Base-by-base conservation (phyloP, 2,113 vertebrate species). In the Mixornis gularis region DNA sequence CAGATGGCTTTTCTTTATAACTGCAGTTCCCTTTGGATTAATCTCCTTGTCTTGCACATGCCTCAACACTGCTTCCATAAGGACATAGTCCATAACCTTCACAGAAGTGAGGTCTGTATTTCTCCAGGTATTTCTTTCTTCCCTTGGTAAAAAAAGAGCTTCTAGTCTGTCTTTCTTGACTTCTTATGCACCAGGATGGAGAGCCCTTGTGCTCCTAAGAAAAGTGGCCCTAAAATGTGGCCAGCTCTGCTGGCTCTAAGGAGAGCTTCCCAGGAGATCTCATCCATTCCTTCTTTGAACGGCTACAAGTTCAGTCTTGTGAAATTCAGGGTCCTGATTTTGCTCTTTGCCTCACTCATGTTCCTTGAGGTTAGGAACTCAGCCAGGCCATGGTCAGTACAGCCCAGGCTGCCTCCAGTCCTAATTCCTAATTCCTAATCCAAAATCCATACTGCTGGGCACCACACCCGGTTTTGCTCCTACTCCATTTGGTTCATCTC, bases 291-390 rank as follows among this genome's bases (percentile, higher is more conserved):
- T 51, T 65, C 30, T 58, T 43, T 43, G 27, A 38, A 63, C 12
- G 55, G 11, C 12, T 7, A 36, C 14, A 58, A 11, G 18, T 32
- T 58, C 22, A 13, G 12, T 32, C 18, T 51, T 38, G 6, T 17
- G 7, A n/a, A 44, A 32, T 29, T 44, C 32, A 52, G 6, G 6
- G 17, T 64, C 30, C 65, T 43, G 51, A 16, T 10, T 49, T 49
- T 36, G 11, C 21, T 21, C 17, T 71, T 71, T 63, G 11, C 21
- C 41, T 49, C 11, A 17, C 6, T 6, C 0, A 0, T 48, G 30
- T 56, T 71, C 49, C 41, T 36, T 38, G 32, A 51, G 43, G 16
- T 51, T 25, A 79, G 66, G 27, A 87, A 18, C 36, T 43, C 49
- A 32, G 22, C 13, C 66, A 64, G 26, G 21, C 5, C 32, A 7